phyloP scores from a whole-genome alignment of 2,113 vertebrate species.

The Crotalus viridis region DNA sequence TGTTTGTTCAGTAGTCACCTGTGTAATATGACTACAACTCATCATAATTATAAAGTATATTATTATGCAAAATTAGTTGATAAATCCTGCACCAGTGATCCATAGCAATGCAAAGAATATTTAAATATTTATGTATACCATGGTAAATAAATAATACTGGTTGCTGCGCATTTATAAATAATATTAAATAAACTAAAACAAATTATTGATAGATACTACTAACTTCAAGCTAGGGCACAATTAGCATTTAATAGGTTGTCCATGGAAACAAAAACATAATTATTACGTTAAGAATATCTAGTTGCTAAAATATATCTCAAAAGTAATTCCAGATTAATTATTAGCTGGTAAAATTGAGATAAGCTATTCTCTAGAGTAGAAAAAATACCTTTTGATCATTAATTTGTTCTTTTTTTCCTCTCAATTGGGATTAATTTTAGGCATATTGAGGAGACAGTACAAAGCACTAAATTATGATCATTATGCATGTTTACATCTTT shows the following conservation, averaged over 20 bases:
- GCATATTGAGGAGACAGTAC: background rate
- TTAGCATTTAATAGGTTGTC: constrained; percentile 15
- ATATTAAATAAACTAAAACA: constrained; percentile 16
- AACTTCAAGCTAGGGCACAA: constrained; percentile 13
- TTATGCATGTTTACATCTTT: background rate
- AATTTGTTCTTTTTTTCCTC: constrained; percentile 17
- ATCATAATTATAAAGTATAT: background rate
- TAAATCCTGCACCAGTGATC: constrained; percentile 18
- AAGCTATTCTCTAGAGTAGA: background rate
- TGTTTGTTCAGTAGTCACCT: background rate
- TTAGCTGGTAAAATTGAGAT: constrained; percentile 27
- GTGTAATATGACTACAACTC: background rate
- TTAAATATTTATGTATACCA: constrained; percentile 13
- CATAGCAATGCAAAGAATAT: constrained; percentile 34
- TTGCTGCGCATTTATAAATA: background rate
- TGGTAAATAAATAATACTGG: constrained; percentile 1
- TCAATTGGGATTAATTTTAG: constrained; percentile 7
- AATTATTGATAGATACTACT: constrained; percentile 8
- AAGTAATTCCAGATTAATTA: constrained; percentile 25
- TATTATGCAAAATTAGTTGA: constrained; percentile 1
- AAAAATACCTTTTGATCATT: constrained; percentile 23
- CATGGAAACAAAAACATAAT: constrained; percentile 18
- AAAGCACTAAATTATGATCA: constrained; percentile 17
- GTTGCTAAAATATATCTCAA: constrained; percentile 2
- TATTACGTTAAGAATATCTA: constrained; percentile 20